Evolutionary conservation across 2,113 vertebrate species (phyloP).

Genomic region (Eulemur macaco): DNA sequence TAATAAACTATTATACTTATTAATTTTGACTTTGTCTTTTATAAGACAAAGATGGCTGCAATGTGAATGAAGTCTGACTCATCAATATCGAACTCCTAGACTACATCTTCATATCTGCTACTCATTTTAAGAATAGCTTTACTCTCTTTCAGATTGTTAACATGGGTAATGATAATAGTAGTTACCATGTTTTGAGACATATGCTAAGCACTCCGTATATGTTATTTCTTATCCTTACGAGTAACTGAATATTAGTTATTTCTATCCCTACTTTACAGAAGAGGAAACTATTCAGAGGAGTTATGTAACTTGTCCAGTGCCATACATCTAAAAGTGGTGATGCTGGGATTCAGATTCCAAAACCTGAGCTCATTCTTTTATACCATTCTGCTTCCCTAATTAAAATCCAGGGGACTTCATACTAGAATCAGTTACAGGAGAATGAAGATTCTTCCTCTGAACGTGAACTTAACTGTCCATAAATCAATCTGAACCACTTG

Average conservation of each 20-base stretch:
- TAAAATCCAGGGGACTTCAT: neutral
- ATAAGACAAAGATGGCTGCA: neutral
- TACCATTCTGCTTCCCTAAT: neutral
- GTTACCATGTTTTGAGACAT: neutral
- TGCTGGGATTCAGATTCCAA: constrained; percentile 14
- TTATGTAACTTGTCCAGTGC: neutral
- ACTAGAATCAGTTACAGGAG: neutral
- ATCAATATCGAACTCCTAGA: neutral
- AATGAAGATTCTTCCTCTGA: neutral
- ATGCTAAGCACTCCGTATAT: neutral
- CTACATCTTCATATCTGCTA: neutral
- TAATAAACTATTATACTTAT: neutral
- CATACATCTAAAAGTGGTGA: neutral
- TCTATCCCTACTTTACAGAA: neutral
- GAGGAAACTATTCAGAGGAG: neutral
- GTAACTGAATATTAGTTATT: neutral
- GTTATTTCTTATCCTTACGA: neutral
- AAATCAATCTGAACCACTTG: neutral
- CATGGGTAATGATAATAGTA: neutral
- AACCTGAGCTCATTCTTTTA: neutral
- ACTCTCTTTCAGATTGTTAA: neutral
- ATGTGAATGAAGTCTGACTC: neutral
- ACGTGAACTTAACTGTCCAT: neutral
- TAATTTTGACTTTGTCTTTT: constrained; percentile 17
- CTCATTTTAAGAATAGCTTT: neutral